Evolutionary conservation across 2,888 invertebrate genomes (phyloP).

Genomic region (Gymnocheta viridis): DNA sequence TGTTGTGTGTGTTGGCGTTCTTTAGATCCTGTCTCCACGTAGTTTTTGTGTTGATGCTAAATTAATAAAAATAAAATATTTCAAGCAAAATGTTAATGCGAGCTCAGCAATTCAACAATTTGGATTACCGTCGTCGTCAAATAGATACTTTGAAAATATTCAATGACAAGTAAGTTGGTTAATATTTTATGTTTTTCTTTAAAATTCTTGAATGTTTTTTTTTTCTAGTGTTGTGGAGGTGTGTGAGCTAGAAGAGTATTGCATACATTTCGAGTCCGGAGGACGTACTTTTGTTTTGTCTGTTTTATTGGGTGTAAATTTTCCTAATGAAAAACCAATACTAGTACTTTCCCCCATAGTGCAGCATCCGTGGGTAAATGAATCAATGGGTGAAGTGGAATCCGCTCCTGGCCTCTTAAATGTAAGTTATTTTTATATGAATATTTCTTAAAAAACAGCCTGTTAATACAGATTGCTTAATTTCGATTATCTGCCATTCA

Average conservation of each 20-base stretch:
- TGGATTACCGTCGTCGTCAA: slow-evolving; percentile 84
- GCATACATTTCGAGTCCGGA: slow-evolving; percentile 87
- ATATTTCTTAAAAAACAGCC: no score
- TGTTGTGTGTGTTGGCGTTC: slow-evolving; percentile 9
- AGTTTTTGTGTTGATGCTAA: not conserved
- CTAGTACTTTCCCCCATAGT: slow-evolving; percentile 87
- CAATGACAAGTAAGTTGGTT: slow-evolving; percentile 87
- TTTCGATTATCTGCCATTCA: not conserved
- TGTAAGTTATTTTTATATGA: slow-evolving; percentile 81
- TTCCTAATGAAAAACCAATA: slow-evolving; percentile 89
- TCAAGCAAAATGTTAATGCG: slow-evolving; percentile 59
- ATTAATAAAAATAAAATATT: not conserved
- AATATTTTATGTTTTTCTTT: not conserved
- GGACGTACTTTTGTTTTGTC: slow-evolving; percentile 86
- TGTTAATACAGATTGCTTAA: not conserved
- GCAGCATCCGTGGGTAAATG: slow-evolving; percentile 88
- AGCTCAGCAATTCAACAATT: slow-evolving; percentile 65
- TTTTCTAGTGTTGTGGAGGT: slow-evolving; percentile 86
- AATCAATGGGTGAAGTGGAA: slow-evolving; percentile 86
- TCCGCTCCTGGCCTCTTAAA: slow-evolving; percentile 90
- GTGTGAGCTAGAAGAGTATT: slow-evolving; percentile 87
- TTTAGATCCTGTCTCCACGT: not conserved
- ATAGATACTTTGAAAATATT: slow-evolving; percentile 92
- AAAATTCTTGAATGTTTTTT: not conserved
- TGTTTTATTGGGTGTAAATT: slow-evolving; percentile 86